Evolutionary conservation across 2,888 invertebrate genomes (phyloP), one percentile per base, ranked within the genome.

Genomic region (Mactromeris polynyma): DNA sequence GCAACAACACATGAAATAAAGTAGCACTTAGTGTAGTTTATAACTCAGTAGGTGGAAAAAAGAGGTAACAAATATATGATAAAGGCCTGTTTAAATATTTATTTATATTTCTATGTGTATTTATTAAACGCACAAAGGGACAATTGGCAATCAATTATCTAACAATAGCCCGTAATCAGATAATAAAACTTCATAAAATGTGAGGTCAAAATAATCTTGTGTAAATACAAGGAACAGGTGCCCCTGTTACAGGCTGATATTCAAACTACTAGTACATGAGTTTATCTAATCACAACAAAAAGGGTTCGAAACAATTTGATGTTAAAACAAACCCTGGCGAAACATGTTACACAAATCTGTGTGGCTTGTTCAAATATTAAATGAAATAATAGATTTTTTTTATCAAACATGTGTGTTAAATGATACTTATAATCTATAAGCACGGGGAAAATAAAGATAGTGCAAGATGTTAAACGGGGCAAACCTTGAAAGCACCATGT

Each of bases 21-120:
- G n/a, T 9, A 26, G 58, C 58, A 73, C 33, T 26, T 73, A 73
- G 6, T 33, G 19, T 11, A 36, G 73, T 73, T 73, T 73, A 73
- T 36, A 17, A 26, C 17, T 11, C 0, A 73, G 73, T 73, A 17
- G 19, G 36, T 1, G 73, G 17, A 33, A 73, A 36, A 73, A 36
- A 3, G 19, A 36, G 73, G 31, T 73, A 73, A 73, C 73, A 36
- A 7, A 26, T 73, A 17, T 73, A 73, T 17, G 14, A 73, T 36
- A 73, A 83, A 89, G 82, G 89, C 89, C 83, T 80, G 58, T 82
- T 90, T 77, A 90, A 90, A 90, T 90, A 90, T 90, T 90, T 87
- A 90, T 89, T 58, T 69, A 86, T 73, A 73, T 73, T 73, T 73
- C 36, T 4, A 17, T 33, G 36, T 73, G 73, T 73, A 73, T 73